Percentiles rank a stretch among this genome's conserved stretches.
Evolutionary conservation across 2,888 invertebrate species (phyloP).

Genomic region (Aporophyla nigra): DNA sequence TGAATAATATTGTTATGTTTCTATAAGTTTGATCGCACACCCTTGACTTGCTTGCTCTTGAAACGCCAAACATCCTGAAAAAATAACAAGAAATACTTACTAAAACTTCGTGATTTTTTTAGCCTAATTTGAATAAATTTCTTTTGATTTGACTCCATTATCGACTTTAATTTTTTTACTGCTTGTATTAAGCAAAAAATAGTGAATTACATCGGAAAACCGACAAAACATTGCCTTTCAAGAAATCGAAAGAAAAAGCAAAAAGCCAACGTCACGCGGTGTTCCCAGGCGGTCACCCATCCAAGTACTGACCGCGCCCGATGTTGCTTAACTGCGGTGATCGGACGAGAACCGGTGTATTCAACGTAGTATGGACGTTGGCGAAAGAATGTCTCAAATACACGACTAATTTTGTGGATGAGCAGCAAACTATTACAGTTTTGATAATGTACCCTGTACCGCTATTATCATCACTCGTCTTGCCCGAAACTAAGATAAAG

Average conservation of each 20-base stretch:
- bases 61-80: constrained; percentile 76
- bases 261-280: constrained; percentile 84
- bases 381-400: background rate
- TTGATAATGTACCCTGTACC: too few relatives aligned
- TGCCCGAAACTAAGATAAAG: too few relatives aligned
- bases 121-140: too few relatives aligned
- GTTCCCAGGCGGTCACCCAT: constrained; percentile 89
- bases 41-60: constrained; percentile 75
- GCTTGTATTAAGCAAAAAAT: too few relatives aligned
- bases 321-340: constrained; percentile 89
- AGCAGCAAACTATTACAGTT: too few relatives aligned
- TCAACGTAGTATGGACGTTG: constrained; percentile 1
- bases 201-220: too few relatives aligned
- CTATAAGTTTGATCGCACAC: constrained; percentile 70
- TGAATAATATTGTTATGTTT: background rate
- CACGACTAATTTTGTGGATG: background rate
- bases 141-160: too few relatives aligned
- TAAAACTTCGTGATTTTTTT: too few relatives aligned
- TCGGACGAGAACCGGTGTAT: constrained; percentile 81
- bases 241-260: constrained; percentile 39
- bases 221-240: too few relatives aligned
- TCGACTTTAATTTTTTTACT: too few relatives aligned
- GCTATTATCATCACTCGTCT: too few relatives aligned
- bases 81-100: background rate
- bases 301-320: constrained; percentile 89